Base-by-base conservation (phyloP, 1,140 invertebrate species). In the Paralvinella palmiformis region DNA sequence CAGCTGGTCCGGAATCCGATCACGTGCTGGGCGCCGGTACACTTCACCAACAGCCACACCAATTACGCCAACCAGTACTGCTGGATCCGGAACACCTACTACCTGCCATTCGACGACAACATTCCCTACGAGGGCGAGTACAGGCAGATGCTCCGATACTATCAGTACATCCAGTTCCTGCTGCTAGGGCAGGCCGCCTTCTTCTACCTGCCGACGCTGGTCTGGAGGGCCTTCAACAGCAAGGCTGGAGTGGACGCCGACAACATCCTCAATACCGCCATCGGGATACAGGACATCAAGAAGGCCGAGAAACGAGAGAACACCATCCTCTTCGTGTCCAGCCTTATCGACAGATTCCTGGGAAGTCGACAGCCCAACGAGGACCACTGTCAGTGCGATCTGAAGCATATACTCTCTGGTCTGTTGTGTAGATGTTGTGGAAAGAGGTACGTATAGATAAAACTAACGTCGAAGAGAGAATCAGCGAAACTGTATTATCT, bases 1-100 rank as follows among this genome's bases (percentile, higher is more conserved):
- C 92, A 95, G 80, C 94, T 88, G 77, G 64, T 65, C 35, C 15
- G 64, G 22, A 63, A 66, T 5, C 64, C 64, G 3, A 66, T 66
- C 5, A 45, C 50, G 2, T 66, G 64, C 53, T 63, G 59, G 64
- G 32, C 50, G 2, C 64, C 64, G 15, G 37, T 22, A 15, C 59
- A 62, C 20, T 63, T 66, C 50, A 32, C 62, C 27, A 52, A 37
- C 29, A 29, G 29, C 15, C 56, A 64, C 29, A 56, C 33, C 15
- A 67, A 67, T 57, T 67, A 67, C 48, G 45, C 66, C 15, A 65
- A 58, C 33, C 32, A 50, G 22, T 67, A 62, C 33, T 70, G 69
- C 50, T 70, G 69, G 69, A 58, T 69, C 17, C 58, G 56, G 50
- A 65, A 63, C 50, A 70, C 69, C 5, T 70, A 70, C 45, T 70